These are phyloP conservation scores for Calosoma granatense DNA, from an alignment of 1,140 invertebrate genomes.

Conservation along the genomic window DNA sequence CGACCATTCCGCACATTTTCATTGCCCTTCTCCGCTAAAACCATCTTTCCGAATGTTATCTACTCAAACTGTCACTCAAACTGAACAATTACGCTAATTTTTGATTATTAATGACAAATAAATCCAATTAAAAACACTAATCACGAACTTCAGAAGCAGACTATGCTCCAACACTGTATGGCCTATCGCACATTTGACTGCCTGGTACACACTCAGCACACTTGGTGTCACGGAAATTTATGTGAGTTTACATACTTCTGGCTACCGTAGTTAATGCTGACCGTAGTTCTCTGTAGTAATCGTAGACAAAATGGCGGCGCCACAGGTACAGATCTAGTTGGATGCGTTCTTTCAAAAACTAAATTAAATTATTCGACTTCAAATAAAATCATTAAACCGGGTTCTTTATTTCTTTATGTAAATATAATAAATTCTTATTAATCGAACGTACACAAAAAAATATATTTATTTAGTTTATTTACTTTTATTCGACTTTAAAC, in stretches of 20 bases:
- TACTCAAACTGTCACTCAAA: too few species aligned
- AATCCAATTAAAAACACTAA: background rate
- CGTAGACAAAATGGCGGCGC: background rate
- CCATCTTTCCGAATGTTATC: constrained; percentile 53
- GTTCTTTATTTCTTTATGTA: too few species aligned
- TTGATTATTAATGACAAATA: too few species aligned
- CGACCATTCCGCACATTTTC: constrained; percentile 73
- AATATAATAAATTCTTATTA: too few species aligned
- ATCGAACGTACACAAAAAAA: too few species aligned
- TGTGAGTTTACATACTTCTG: background rate
- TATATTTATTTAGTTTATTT: too few species aligned
- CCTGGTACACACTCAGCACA: background rate
- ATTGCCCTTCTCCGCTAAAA: constrained; percentile 73
- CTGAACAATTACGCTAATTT: too few species aligned
- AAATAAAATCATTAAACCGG: too few species aligned
- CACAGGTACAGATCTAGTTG: background rate
- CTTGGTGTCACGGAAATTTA: background rate
- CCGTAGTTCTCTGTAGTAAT: background rate
- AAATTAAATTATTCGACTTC: too few species aligned
- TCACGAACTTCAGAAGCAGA: background rate
- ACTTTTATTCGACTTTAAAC: too few species aligned
- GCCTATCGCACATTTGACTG: background rate
- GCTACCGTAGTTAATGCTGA: background rate
- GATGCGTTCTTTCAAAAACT: background rate
- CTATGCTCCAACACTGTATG: background rate